Conservation (phyloP, 2,888 invertebrate species). For the Alsophila aescularia region DNA sequence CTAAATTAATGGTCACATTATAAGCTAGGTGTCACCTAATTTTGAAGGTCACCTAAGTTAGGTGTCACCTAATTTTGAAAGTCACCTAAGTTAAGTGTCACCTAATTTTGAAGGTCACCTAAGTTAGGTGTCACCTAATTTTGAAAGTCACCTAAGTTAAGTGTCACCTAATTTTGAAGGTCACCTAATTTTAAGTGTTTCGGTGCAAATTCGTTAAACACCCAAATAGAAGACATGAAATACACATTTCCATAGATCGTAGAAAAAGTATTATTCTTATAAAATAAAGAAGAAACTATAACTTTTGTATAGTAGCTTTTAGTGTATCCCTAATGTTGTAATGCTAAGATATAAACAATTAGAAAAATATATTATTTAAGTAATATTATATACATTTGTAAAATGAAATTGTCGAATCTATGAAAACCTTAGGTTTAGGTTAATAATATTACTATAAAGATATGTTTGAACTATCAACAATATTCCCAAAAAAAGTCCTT, state of each 20-base stretch:
- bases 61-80: no score
- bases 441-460: background rate
- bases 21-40: no score
- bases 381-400: conserved; percentile 35
- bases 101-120: no score
- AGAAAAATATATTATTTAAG: conserved; percentile 6
- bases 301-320: conserved; percentile 33
- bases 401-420: conserved; percentile 46
- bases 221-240: conserved; percentile 20
- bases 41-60: no score
- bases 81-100: no score
- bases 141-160: no score
- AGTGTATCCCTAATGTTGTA: conserved; percentile 7
- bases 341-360: conserved; percentile 6
- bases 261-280: conserved; percentile 31
- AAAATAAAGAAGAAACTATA: conserved; percentile 41
- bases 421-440: conserved; percentile 46
- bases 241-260: conserved; percentile 48
- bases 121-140: no score
- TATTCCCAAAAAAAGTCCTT: no score
- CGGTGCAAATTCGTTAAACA: conserved; percentile 8
- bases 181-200: background rate
- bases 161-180: background rate
- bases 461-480: background rate
- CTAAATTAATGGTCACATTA: no score